These are phyloP conservation scores for Homarus gammarus DNA, from an alignment of 2,888 invertebrate genomes.

Conservation along the genomic window DNA sequence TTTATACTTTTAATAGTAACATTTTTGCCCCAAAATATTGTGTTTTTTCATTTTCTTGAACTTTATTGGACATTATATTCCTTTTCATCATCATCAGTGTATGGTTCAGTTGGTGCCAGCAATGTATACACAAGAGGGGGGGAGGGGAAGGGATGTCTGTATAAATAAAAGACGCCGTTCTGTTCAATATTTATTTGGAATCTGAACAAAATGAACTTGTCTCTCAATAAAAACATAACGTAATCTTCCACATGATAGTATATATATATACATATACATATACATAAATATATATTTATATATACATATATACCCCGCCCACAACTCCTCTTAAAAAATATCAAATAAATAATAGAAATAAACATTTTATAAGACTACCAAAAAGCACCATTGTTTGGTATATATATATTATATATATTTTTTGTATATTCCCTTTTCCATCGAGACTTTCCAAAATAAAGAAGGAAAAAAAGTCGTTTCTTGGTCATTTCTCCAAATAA, in stretches of 20 bases:
- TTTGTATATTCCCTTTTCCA: slow-evolving; percentile 27
- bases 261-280: slow-evolving; percentile 6
- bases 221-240: slow-evolving; percentile 51
- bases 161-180: slow-evolving; percentile 26
- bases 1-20: no score
- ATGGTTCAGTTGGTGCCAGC: no score
- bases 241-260: slow-evolving; percentile 39
- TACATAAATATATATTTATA: background rate
- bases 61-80: no score
- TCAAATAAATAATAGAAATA: slow-evolving; percentile 9
- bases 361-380: slow-evolving; percentile 53
- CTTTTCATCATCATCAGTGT: no score
- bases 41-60: no score
- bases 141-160: background rate
- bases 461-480: slow-evolving; percentile 31
- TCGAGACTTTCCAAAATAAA: slow-evolving; percentile 29
- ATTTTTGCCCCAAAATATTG: no score
- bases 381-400: slow-evolving; percentile 51
- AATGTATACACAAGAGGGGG: no score
- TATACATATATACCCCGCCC: slow-evolving; percentile 39
- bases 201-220: slow-evolving; percentile 63
- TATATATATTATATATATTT: slow-evolving; percentile 33
- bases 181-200: slow-evolving; percentile 72
- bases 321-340: slow-evolving; percentile 49
- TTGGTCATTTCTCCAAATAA: slow-evolving; percentile 47